A percentile compares a stretch with the other conserved stretches of the same genome.
Conservation (phyloP, 2,797 vertebrate species). For the Serranus cabrilla region DNA sequence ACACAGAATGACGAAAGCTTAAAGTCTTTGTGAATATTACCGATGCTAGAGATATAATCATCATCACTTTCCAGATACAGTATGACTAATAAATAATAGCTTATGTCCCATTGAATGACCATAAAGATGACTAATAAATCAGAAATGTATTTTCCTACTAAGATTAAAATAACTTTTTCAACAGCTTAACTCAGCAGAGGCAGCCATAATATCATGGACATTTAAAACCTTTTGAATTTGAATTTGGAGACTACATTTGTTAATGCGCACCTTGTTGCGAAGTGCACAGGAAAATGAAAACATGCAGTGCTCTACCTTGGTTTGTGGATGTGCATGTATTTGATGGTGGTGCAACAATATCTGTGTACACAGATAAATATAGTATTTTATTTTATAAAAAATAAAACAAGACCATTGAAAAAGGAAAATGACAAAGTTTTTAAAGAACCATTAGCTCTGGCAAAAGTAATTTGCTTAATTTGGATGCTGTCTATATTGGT, state of each 20-base stretch:
- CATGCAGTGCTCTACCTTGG: no score
- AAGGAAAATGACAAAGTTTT: no score
- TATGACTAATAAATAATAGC: neutral
- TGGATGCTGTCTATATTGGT: no score
- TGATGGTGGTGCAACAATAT: no score
- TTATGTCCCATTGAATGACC: neutral
- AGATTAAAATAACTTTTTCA: neutral
- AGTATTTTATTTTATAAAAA: no score
- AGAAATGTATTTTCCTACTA: neutral
- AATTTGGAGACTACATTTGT: slow-evolving; percentile 4
- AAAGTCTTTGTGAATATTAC: neutral
- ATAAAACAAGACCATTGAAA: no score
- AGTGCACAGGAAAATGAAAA: neutral
- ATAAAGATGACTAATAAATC: neutral
- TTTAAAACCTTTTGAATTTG: neutral
- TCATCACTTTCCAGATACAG: neutral
- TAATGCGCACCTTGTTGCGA: neutral
- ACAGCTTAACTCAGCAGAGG: neutral
- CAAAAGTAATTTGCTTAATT: no score
- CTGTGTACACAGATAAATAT: no score
- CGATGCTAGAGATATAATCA: neutral
- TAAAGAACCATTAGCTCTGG: no score
- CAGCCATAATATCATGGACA: neutral
- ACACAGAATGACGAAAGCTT: neutral
- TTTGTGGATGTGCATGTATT: no score